Evolutionary conservation across 2,888 invertebrate species (phyloP), one percentile per base, ranked within the genome.

Genomic region (Scelioninae gen. 1): DNA sequence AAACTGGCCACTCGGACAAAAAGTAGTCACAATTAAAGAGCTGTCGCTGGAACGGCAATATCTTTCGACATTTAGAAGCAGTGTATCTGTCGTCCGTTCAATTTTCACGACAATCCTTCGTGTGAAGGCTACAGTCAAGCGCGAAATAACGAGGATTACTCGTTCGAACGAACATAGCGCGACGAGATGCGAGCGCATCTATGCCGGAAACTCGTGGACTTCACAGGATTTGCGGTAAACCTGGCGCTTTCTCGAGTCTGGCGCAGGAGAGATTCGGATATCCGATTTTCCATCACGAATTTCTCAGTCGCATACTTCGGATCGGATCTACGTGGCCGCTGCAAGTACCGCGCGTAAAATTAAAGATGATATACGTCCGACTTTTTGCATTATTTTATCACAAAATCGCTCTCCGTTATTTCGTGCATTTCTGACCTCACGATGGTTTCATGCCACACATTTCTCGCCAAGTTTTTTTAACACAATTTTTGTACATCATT

Each of bases 211-310:
- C 84, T 84, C 84, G 80, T 81, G 81, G 84, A 81, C 84, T 84
- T 84, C 81, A 75, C 78, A 84, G 84, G 84, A 81, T 84, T 84
- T 84, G 84, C 62, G 84, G 84, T 84, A 81, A 84, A 81, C 84
- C 84, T 75, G 69, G 49, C 75, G 75, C 81, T 81, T 81, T 78
- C 77, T 81, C 84, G 69, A 81, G 78, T 81, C 75, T 58, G 47
- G 71, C 40, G 47, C 49, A 38, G 77, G 69, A 72, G 75, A 58
- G 78, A 84, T 68, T 78, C 84, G 71, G 68, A 83, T 83, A 80
- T 83, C 76, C 80, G 78, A 82, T 84, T 78, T 84, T 84, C 78
- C 71, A 78, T 78, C 78, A 75, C 75, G 78, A 78, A 84, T 81
- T 82, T 82, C 81, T 75, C 72, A 82, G 81, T 62, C 75, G 47